Evolutionary conservation across 2,888 invertebrate species (phyloP).

Genomic region (Camponotus fellah): DNA sequence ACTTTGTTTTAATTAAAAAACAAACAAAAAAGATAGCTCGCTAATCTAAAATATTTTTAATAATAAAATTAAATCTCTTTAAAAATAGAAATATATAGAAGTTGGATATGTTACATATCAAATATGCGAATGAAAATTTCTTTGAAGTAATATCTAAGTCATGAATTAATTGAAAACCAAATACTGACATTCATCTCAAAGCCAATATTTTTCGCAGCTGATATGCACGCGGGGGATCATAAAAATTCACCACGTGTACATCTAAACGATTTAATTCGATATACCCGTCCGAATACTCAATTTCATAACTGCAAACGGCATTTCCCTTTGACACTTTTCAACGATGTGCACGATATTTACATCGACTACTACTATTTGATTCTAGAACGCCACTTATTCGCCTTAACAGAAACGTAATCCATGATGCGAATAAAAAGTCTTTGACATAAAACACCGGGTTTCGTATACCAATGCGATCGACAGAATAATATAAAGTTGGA

Average conservation of each 20-base stretch:
- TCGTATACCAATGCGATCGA: background rate
- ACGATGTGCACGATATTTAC: background rate
- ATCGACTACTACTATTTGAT: slow-evolving; percentile 33
- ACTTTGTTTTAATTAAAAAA: background rate
- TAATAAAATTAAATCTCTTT: background rate
- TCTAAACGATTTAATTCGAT: slow-evolving; percentile 36
- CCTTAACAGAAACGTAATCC: slow-evolving; percentile 4
- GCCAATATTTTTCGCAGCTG: background rate
- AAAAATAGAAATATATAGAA: background rate
- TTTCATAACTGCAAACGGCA: slow-evolving; percentile 36
- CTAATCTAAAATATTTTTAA: background rate
- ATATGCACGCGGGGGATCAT: background rate
- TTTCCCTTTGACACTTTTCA: slow-evolving; percentile 38
- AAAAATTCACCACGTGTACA: background rate
- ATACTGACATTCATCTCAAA: slow-evolving; percentile 10
- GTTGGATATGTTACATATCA: background rate
- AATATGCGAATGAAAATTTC: background rate
- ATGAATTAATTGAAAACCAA: background rate
- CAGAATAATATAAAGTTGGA: background rate
- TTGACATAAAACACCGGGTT: slow-evolving; percentile 11
- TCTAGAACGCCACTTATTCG: background rate
- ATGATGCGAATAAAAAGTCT: slow-evolving; percentile 22
- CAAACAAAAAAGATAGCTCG: background rate
- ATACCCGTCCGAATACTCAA: slow-evolving; percentile 11
- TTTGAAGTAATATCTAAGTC: background rate